These are phyloP conservation scores for Bujurquina vittata DNA, from an alignment of 2,113 vertebrate genomes.

Conservation along the genomic window DNA sequence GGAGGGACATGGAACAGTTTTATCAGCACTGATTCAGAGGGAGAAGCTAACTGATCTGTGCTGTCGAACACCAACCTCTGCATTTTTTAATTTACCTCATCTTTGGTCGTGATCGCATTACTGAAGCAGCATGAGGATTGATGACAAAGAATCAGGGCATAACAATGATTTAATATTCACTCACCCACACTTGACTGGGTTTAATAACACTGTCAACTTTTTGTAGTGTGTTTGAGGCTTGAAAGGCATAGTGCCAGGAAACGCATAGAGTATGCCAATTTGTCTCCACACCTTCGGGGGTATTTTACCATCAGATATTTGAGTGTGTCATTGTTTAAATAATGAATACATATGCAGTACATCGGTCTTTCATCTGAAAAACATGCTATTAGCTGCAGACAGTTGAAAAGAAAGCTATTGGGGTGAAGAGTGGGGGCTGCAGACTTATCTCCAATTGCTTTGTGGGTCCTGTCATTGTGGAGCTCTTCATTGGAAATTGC, in stretches of 20 bases:
- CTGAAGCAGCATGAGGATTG: conserved; percentile 23
- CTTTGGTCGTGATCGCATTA: conserved; percentile 40
- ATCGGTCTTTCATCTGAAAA: conserved; percentile 28
- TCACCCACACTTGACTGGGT: conserved; percentile 54
- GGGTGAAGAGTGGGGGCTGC: conserved; percentile 1
- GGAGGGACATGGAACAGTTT: conserved; percentile 15
- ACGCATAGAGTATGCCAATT: conserved; percentile 10
- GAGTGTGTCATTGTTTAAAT: conserved; percentile 37
- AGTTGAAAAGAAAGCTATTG: conserved; percentile 12
- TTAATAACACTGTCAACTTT: conserved; percentile 60
- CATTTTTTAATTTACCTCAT: conserved; percentile 54
- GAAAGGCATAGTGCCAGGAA: conserved; percentile 36
- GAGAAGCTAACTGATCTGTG: conserved; percentile 21
- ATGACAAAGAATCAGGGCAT: conserved; percentile 52
- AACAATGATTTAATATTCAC: conserved; percentile 50
- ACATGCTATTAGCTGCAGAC: conserved; percentile 20
- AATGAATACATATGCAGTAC: conserved; percentile 15
- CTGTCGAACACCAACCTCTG: conserved; percentile 42
- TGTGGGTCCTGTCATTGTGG: neutral
- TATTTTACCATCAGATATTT: conserved; percentile 17
- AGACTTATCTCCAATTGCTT: conserved; percentile 19
- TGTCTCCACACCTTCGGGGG: conserved; percentile 34
- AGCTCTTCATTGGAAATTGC: conserved; percentile 6
- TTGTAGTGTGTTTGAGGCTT: conserved; percentile 38
- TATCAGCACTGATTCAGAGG: neutral